Conservation (phyloP, 2,797 vertebrate species). For the Lophius americanus region DNA sequence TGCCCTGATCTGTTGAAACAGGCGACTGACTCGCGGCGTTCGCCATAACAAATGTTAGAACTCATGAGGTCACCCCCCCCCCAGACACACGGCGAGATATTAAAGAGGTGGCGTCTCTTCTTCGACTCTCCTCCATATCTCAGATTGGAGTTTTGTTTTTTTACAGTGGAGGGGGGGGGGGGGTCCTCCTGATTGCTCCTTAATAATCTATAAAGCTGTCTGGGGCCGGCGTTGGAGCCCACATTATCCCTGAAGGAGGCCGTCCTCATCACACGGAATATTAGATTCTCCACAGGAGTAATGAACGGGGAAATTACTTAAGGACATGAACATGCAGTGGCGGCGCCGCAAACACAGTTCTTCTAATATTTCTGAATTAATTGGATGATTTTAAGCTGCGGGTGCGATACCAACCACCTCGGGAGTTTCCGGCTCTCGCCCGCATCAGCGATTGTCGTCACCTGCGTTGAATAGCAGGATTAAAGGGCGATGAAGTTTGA, state of each 20-base stretch:
- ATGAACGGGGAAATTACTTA: slow-evolving; percentile 72
- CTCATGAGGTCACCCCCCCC: slow-evolving; percentile 67
- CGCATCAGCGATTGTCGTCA: slow-evolving; percentile 38
- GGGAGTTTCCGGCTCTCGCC: slow-evolving; percentile 25
- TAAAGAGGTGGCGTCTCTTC: slow-evolving; percentile 30
- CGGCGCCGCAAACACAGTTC: slow-evolving; percentile 56
- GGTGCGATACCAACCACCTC: slow-evolving; percentile 25
- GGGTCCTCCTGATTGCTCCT: slow-evolving; percentile 64
- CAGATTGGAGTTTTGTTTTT: not conserved
- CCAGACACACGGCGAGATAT: no score
- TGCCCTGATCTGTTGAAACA: slow-evolving; percentile 76
- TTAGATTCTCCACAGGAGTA: slow-evolving; percentile 75
- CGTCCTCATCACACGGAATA: slow-evolving; percentile 72
- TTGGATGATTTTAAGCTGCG: slow-evolving; percentile 46
- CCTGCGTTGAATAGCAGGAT: slow-evolving; percentile 58
- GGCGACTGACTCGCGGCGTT: slow-evolving; percentile 53
- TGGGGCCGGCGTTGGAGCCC: slow-evolving; percentile 53
- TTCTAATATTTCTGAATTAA: slow-evolving; percentile 60
- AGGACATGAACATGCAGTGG: slow-evolving; percentile 53
- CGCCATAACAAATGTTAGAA: slow-evolving; percentile 71
- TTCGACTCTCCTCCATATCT: slow-evolving; percentile 30
- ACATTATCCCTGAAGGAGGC: slow-evolving; percentile 67
- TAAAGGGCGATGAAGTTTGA: slow-evolving; percentile 47
- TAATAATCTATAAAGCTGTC: slow-evolving; percentile 72
- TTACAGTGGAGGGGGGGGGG: slow-evolving; percentile 16